Evolutionary conservation across 2,113 vertebrate species (phyloP), one percentile per base, ranked within the genome.

Genomic region (Butastur rufipennis): DNA sequence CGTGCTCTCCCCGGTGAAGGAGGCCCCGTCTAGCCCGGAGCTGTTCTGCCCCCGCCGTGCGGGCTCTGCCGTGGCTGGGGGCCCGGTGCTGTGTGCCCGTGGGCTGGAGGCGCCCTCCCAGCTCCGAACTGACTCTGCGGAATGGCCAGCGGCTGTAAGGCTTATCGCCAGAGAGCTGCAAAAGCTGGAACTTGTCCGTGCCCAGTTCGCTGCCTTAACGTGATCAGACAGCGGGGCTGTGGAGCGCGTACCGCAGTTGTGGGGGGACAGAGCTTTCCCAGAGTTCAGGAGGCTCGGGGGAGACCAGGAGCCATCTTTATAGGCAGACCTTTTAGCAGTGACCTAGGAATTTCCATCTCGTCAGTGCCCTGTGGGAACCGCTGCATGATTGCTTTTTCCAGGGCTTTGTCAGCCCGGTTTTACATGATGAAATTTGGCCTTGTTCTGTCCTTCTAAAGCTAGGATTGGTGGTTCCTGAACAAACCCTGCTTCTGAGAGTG

Each of bases 21-120:
- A 25, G n/a, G n/a, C 38, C 13, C 47, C 10, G 9, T 26, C 13
- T 5, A 1, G 45, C 23, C 7, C 9, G 38, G 68, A 48, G 53
- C 67, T 5, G 48, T 32, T 1, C 38, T 16, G 3, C 4, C 6
- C 26, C 17, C 0, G 18, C n/a, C 11, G 1, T 10, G 16, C 4
- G 2, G 9, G n/a, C 31, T 26, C 18, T 38, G 86, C 68, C 20
- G 7, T 11, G 48, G 61, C 52, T 38, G 43, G 25, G 43, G 17
- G 26, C 29, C 45, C 7, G 63, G 48, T 12, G n/a, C n/a, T 32
- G 36, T 12, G 1, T 12, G 32, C 10, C 43, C 4, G 9, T 1
- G 32, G 17, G 36, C 38, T 43, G 84, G 18, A 43, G 74, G 36
- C 17, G 62, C 19, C 19, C 45, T 34, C 43, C 47, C 19, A 8